These are phyloP conservation scores for Coelinius sp. DNA, from an alignment of 2,888 invertebrate species.

Conservation along the genomic window DNA sequence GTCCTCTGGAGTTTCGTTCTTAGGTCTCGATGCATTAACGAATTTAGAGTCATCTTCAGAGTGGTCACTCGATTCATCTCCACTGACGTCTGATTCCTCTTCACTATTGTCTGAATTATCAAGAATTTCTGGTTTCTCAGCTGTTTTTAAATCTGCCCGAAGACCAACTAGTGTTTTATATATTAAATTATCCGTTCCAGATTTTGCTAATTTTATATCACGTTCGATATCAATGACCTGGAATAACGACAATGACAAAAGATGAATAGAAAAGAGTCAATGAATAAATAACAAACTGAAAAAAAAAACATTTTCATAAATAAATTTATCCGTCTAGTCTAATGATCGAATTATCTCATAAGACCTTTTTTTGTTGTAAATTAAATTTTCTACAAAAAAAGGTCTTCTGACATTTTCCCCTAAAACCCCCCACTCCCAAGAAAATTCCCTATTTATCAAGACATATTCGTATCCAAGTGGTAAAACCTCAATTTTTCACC, in stretches of 20 bases:
- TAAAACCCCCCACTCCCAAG: too few species aligned
- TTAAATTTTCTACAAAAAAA: too few species aligned
- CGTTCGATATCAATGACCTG: conserved; percentile 88
- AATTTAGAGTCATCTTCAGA: conserved; percentile 73
- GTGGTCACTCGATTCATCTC: conserved; percentile 56
- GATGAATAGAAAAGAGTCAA: too few species aligned
- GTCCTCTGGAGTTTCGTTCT: conserved; percentile 85
- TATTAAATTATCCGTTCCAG: conserved; percentile 81
- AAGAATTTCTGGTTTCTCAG: conserved; percentile 78
- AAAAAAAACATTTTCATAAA: too few species aligned
- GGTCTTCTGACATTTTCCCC: too few species aligned
- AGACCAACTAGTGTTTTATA: conserved; percentile 92
- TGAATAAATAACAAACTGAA: too few species aligned
- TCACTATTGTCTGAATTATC: conserved; percentile 58
- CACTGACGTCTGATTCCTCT: conserved; percentile 60
- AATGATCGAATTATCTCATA: too few species aligned
- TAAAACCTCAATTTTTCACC: too few species aligned
- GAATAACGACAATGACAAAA: conserved; percentile 36
- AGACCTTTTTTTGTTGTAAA: too few species aligned
- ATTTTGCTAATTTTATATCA: conserved; percentile 86
- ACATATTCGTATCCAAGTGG: too few species aligned
- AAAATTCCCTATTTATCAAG: too few species aligned
- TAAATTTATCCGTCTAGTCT: too few species aligned
- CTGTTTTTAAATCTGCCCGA: conserved; percentile 83
- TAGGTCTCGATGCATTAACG: conserved; percentile 78